A percentile compares a stretch with the other conserved stretches of the same genome.
These are phyloP conservation scores for Physella acuta DNA, from an alignment of 1,140 invertebrate species.

Conservation along the genomic window DNA sequence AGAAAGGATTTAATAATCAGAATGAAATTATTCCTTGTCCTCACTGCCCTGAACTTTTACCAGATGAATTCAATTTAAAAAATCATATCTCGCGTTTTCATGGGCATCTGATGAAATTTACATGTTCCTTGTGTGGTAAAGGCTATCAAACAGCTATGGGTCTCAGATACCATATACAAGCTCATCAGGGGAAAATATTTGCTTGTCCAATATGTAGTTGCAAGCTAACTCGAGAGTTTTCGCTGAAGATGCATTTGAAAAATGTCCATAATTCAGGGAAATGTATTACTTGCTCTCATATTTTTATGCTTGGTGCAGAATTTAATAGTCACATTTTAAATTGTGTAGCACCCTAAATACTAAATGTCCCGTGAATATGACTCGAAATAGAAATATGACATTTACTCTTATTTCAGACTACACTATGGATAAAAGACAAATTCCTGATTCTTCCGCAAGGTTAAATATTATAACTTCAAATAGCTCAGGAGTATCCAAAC, in stretches of 20 bases:
- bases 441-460: no score
- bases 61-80: background rate
- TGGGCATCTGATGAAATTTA: conserved; percentile 10
- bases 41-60: background rate
- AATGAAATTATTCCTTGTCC: no score
- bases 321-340: conserved; percentile 1
- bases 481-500: no score
- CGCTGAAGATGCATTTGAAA: background rate
- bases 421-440: no score
- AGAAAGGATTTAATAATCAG: no score
- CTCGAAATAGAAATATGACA: no score
- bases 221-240: background rate
- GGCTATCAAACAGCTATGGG: conserved; percentile 7
- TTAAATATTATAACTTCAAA: no score
- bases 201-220: conserved; percentile 11
- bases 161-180: conserved; percentile 13
- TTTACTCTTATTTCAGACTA: no score
- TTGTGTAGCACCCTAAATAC: no score
- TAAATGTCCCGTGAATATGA: no score
- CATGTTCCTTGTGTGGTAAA: conserved; percentile 19
- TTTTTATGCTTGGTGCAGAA: background rate
- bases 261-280: conserved; percentile 4
- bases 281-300: background rate
- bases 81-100: background rate
- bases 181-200: conserved; percentile 16